phyloP scores from a whole-genome alignment of 2,797 vertebrate species.

The Trichosurus vulpecula region DNA sequence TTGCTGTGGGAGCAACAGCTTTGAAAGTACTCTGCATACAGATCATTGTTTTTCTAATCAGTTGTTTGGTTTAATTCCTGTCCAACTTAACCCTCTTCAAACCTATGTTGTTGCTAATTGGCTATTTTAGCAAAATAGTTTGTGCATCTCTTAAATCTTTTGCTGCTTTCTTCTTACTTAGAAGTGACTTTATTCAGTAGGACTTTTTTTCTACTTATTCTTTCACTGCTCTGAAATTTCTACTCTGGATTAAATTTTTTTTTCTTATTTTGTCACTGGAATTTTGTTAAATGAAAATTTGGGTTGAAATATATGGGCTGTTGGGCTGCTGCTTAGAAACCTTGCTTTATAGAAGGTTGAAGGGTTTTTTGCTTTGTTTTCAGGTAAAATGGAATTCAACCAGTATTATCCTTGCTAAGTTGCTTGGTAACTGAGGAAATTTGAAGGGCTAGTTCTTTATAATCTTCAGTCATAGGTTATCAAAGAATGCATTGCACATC shows the following conservation, averaged over 20 bases:
- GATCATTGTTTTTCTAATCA: not conserved
- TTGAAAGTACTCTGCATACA: conserved; percentile 8
- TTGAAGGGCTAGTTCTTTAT: not conserved
- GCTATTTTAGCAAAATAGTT: not conserved
- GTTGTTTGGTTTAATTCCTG: not conserved
- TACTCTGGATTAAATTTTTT: conserved; percentile 20
- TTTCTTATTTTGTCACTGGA: conserved; percentile 6
- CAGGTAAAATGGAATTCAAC: conserved; percentile 29
- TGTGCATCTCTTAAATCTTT: not conserved
- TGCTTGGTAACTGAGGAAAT: conserved; percentile 47
- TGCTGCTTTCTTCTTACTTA: not conserved
- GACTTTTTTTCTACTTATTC: not conserved
- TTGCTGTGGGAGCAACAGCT: not conserved
- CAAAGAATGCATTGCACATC: not conserved
- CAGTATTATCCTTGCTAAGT: conserved; percentile 6
- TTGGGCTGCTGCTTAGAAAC: conserved; percentile 49
- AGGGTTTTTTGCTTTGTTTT: conserved; percentile 14
- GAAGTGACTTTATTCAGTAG: not conserved
- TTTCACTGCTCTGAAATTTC: conserved; percentile 1
- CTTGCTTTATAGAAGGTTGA: not conserved
- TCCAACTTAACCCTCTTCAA: not conserved
- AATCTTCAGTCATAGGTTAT: not conserved
- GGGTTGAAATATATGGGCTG: not conserved
- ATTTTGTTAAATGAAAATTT: conserved; percentile 44
- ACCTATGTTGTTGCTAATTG: not conserved